Evolutionary conservation across 2,888 invertebrate genomes (phyloP).

Genomic region (Pyrocoelia pectoralis): DNA sequence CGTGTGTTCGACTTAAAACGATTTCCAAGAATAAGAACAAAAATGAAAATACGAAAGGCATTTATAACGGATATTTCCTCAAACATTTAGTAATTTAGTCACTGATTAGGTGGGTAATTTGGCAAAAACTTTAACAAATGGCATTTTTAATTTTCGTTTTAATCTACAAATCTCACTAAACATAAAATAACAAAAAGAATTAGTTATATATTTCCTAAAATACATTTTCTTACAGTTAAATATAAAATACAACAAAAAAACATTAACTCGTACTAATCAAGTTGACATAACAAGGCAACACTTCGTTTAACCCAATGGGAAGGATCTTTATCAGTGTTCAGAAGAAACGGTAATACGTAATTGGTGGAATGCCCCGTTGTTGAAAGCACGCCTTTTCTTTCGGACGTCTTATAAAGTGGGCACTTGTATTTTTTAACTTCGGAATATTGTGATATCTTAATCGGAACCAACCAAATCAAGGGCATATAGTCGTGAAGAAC

Average conservation of each 20-base stretch:
- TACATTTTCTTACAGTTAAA: too few relatives aligned
- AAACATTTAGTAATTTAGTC: too few relatives aligned
- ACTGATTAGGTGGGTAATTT: too few relatives aligned
- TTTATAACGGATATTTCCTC: too few relatives aligned
- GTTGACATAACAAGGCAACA: conserved; percentile 78
- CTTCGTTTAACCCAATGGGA: conserved; percentile 84
- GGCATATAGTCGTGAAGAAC: conserved; percentile 85
- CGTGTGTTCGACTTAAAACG: too few relatives aligned
- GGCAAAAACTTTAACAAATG: too few relatives aligned
- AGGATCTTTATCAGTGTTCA: conserved; percentile 68
- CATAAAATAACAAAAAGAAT: too few relatives aligned
- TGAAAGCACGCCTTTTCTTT: conserved; percentile 76
- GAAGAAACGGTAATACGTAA: conserved; percentile 77
- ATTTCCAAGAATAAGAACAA: too few relatives aligned
- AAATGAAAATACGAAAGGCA: too few relatives aligned
- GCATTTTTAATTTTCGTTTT: too few relatives aligned
- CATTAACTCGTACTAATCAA: conserved; percentile 62
- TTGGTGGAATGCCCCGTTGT: conserved; percentile 88
- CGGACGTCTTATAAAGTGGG: conserved; percentile 85
- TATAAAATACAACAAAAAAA: not conserved
- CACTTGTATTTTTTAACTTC: conserved; percentile 71
- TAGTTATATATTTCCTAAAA: too few relatives aligned
- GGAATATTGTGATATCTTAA: conserved; percentile 66
- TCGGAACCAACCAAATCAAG: conserved; percentile 84
- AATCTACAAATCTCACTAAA: too few relatives aligned